These are phyloP conservation scores for Harpalus rufipes DNA, from an alignment of 2,888 invertebrate genomes.

Conservation along the genomic window DNA sequence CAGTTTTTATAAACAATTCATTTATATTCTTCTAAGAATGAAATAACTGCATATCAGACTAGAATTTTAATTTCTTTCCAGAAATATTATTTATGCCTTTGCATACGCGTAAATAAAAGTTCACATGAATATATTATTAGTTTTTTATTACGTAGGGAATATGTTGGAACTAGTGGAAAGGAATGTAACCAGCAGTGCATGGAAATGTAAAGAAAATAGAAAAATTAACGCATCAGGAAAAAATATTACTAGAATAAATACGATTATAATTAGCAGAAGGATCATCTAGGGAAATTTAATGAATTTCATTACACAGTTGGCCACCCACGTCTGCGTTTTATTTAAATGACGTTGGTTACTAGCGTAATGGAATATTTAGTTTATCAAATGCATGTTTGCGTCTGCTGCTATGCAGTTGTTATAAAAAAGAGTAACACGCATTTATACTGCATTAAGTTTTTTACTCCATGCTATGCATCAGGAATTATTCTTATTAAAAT, in stretches of 20 bases:
- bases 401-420: slow-evolving; percentile 12
- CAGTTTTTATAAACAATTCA: neutral
- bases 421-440: slow-evolving; percentile 28
- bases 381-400: slow-evolving; percentile 51
- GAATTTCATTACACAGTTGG: slow-evolving; percentile 65
- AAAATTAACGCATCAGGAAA: slow-evolving; percentile 47
- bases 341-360: slow-evolving; percentile 52
- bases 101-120: slow-evolving; percentile 8
- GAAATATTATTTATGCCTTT: slow-evolving; percentile 2
- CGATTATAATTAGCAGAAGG: slow-evolving; percentile 48
- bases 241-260: slow-evolving; percentile 51
- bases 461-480: slow-evolving; percentile 10
- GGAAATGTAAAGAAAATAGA: slow-evolving; percentile 53
- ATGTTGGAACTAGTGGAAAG: slow-evolving; percentile 37
- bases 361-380: slow-evolving; percentile 54
- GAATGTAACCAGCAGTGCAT: slow-evolving; percentile 25
- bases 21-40: slow-evolving; percentile 15
- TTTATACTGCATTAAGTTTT: slow-evolving; percentile 42
- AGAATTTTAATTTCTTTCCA: slow-evolving; percentile 23
- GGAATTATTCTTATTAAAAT: slow-evolving; percentile 50
- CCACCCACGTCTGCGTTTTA: slow-evolving; percentile 43
- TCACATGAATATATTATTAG: slow-evolving; percentile 38
- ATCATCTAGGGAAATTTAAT: slow-evolving; percentile 57
- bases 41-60: neutral
- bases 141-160: slow-evolving; percentile 34